These are phyloP conservation scores for Centrocercus urophasianus DNA, from an alignment of 2,113 vertebrate genomes.

Conservation along the genomic window DNA sequence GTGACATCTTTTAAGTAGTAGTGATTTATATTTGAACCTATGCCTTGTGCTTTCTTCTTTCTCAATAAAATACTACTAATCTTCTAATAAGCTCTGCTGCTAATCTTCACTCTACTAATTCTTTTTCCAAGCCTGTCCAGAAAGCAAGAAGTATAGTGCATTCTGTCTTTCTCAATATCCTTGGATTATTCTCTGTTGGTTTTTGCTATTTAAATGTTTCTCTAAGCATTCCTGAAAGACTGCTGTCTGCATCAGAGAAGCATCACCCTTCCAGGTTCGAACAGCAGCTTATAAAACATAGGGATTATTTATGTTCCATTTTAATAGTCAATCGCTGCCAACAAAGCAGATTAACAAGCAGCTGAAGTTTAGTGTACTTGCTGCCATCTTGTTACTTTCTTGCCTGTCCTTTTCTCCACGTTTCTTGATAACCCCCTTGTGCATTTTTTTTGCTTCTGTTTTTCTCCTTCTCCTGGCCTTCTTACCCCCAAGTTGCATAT, in stretches of 20 bases:
- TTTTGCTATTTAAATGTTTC: constrained; percentile 25
- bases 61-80: background rate
- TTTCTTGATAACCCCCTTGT: background rate
- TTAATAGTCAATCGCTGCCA: background rate
- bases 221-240: background rate
- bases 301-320: background rate
- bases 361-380: background rate
- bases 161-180: background rate
- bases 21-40: constrained; percentile 35
- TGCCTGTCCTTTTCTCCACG: constrained; percentile 3
- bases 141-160: background rate
- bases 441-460: background rate
- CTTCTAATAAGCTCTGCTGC: background rate
- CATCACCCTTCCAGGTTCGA: background rate
- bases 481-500: background rate
- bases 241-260: background rate
- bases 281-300: background rate
- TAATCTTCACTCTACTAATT: background rate
- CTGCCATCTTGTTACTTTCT: constrained; percentile 7
- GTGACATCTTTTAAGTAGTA: background rate
- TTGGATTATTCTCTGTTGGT: constrained; percentile 1
- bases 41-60: constrained; percentile 20
- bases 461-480: background rate
- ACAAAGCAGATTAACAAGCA: background rate
- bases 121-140: constrained; percentile 8